phyloP scores from a whole-genome alignment of 2,113 vertebrate genomes.

The Hyperopisus bebe region DNA sequence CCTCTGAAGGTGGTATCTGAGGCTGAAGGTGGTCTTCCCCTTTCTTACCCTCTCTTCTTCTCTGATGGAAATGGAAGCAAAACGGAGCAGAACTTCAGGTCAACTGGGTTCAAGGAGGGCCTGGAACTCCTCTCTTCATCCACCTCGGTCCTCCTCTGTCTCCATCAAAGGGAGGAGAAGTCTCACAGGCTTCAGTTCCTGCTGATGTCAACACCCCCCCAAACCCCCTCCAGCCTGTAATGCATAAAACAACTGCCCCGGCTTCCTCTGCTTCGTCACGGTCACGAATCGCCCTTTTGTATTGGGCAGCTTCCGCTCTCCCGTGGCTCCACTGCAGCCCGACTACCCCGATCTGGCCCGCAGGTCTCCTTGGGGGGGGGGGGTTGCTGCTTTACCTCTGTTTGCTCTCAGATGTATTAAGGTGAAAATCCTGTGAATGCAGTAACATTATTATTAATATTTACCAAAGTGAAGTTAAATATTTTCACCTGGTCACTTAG shows the following conservation, averaged over 20 bases:
- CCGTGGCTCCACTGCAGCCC: not conserved
- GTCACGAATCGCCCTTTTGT: not conserved
- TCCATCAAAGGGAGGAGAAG: slow-evolving; percentile 45
- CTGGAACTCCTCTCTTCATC: not conserved
- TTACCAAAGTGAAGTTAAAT: not conserved
- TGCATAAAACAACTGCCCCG: slow-evolving; percentile 49
- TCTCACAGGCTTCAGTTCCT: slow-evolving; percentile 43
- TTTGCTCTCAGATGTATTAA: not conserved
- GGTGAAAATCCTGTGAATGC: not conserved
- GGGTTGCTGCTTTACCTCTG: not conserved
- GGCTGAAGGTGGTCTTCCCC: not conserved
- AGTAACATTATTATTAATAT: not conserved
- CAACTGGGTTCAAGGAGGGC: not conserved
- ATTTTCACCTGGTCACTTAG: not conserved
- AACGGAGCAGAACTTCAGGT: not conserved
- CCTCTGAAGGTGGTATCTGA: not conserved
- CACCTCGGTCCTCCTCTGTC: not conserved
- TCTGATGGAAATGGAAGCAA: not conserved
- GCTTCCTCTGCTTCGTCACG: not conserved
- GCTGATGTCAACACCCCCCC: slow-evolving; percentile 25
- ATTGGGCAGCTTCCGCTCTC: not conserved
- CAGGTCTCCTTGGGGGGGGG: not conserved
- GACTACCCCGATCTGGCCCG: not conserved
- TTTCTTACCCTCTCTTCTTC: not conserved
- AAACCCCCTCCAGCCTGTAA: slow-evolving; percentile 21